Evolutionary conservation across 2,797 vertebrate genomes (phyloP), one percentile per base, ranked within the genome.

Genomic region (Platalea minor): DNA sequence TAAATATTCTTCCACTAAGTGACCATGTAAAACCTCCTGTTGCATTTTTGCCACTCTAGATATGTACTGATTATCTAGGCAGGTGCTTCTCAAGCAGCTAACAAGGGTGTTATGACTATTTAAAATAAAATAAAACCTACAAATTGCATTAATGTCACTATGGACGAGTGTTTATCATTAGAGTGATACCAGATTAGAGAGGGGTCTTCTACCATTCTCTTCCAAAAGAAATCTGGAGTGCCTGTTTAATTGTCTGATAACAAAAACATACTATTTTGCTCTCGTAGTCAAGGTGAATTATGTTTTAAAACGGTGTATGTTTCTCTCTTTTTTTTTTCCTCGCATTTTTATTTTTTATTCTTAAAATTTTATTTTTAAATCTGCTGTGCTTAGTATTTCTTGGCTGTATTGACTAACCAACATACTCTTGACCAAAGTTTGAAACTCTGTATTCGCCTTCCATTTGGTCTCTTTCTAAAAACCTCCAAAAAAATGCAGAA

Each of bases 291-390:
- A 56, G 46, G 39, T 67, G 77, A 82, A 63, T 83, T 68, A 28
- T 0, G 3, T 61, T 92, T 85, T 59, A 41, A 84, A 89, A 48
- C 6, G 31, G 14, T 0, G 0, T 54, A 11, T 61, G 10, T 73
- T 88, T 68, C 50, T 59, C 39, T 68, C 21, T 19, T 11, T 29
- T 51, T 51, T 46, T 88, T 29, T 76, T 41, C 79, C 35, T 79
- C 37, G 9, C 12, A 33, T 64, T 86, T 88, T 69, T 53, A 45
- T 35, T 35, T 35, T 35, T 35, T 35, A 35, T 35, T 35, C 35
- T 35, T 35, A 35, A 35, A 35, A 35, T 35, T 35, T 35, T 35
- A 35, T 35, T 35, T 35, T 35, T 35, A 86, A 85, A 50, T 83
- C 63, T 68, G 26, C 43, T 59, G 10, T 53, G 41, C 39, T 41